These are phyloP conservation scores for Schrankia costaestrigalis DNA, from an alignment of 2,888 invertebrate genomes.

Conservation along the genomic window DNA sequence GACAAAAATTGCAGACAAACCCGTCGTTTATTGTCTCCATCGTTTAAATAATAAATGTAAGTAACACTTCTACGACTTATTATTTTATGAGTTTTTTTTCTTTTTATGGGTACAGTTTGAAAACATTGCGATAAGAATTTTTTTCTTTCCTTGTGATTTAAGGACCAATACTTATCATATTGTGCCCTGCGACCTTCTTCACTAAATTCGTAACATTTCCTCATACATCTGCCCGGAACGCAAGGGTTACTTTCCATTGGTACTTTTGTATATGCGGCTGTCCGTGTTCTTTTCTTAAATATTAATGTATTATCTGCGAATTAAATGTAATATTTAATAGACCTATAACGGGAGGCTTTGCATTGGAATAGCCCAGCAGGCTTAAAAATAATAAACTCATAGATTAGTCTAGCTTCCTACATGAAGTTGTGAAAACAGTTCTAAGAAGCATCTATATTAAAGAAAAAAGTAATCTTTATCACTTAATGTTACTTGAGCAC, in stretches of 20 bases:
- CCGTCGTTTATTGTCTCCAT: not conserved
- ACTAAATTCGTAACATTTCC: not conserved
- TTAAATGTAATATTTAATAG: not conserved
- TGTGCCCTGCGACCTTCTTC: not conserved
- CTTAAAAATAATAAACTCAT: too few species aligned
- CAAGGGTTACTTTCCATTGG: slow-evolving; percentile 1
- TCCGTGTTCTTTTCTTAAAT: not conserved
- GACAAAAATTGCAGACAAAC: not conserved
- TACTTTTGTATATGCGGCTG: not conserved
- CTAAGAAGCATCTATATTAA: too few species aligned
- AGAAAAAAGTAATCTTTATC: too few species aligned
- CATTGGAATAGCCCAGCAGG: too few species aligned
- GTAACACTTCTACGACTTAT: not conserved
- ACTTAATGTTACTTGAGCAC: too few species aligned
- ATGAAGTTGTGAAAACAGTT: too few species aligned
- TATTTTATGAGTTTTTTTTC: not conserved
- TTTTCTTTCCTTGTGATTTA: not conserved
- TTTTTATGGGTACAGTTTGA: not conserved
- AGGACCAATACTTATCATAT: not conserved
- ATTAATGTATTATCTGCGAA: not conserved
- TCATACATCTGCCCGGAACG: not conserved
- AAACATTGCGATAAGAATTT: not conserved
- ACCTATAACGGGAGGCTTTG: too few species aligned
- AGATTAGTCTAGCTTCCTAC: too few species aligned
- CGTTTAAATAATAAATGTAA: not conserved